These are phyloP conservation scores for Urocynchramus pylzowi DNA, from an alignment of 2,113 vertebrate species.

Conservation along the genomic window DNA sequence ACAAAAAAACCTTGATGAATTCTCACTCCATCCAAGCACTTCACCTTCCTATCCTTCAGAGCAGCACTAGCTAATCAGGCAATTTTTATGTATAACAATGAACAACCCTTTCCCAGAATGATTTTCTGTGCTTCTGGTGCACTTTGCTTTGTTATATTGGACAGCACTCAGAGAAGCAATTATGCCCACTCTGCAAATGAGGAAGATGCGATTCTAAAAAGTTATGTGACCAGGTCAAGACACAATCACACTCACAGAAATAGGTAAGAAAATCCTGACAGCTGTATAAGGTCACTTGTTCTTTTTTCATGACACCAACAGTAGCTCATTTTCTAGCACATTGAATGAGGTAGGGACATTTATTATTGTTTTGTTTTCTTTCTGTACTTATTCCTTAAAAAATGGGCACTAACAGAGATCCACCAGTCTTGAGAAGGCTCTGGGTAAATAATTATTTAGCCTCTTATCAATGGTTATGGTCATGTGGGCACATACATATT, in stretches of 20 bases:
- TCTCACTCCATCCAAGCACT: neutral
- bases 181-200: neutral
- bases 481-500: neutral
- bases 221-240: neutral
- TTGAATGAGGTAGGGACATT: neutral
- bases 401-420: neutral
- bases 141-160: neutral
- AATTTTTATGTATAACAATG: conserved; percentile 5
- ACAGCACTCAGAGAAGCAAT: neutral
- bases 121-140: neutral
- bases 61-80: neutral
- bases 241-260: neutral
- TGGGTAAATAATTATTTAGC: neutral
- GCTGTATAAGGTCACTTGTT: neutral
- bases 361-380: neutral
- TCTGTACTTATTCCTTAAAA: neutral
- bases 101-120: neutral
- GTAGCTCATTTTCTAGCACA: neutral
- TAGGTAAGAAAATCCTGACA: neutral
- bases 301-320: neutral
- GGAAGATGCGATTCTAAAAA: neutral
- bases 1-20: neutral
- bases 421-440: neutral
- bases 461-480: neutral
- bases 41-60: neutral